Conservation (phyloP, 2,797 vertebrate species). For the Columba guinea region DNA sequence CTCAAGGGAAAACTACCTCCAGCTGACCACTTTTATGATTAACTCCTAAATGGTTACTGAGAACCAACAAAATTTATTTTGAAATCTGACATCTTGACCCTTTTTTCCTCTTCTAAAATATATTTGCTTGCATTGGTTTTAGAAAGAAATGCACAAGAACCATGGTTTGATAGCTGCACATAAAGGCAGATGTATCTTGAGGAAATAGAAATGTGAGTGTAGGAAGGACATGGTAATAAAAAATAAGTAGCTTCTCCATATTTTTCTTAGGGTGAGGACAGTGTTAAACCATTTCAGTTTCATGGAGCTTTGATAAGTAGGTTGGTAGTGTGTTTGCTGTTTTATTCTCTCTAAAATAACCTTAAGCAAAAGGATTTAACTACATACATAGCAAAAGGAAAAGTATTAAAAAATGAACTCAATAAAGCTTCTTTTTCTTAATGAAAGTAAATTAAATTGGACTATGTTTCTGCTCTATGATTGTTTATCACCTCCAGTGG, state of each 20-base stretch:
- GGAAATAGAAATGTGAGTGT: not conserved
- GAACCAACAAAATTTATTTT: not conserved
- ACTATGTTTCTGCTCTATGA: not conserved
- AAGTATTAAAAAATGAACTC: not conserved
- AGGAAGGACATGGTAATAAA: not conserved
- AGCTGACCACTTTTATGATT: constrained; percentile 6
- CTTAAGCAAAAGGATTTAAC: not conserved
- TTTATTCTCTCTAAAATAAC: not conserved
- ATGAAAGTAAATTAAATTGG: not conserved
- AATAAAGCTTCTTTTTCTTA: not conserved
- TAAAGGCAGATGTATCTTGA: not conserved
- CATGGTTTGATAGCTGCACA: not conserved
- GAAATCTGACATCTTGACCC: not conserved
- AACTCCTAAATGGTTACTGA: constrained; percentile 19
- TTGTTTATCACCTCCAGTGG: not conserved
- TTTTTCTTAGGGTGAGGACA: not conserved
- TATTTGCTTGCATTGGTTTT: not conserved
- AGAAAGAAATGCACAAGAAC: not conserved
- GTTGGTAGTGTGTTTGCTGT: not conserved
- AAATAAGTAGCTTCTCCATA: not conserved
- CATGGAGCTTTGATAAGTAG: not conserved
- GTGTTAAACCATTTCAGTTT: not conserved
- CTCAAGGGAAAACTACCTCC: not conserved
- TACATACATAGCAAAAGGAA: not conserved
- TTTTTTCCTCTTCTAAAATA: not conserved